Evolutionary conservation across 2,113 vertebrate genomes (phyloP).

Genomic region (Mirza zaza): DNA sequence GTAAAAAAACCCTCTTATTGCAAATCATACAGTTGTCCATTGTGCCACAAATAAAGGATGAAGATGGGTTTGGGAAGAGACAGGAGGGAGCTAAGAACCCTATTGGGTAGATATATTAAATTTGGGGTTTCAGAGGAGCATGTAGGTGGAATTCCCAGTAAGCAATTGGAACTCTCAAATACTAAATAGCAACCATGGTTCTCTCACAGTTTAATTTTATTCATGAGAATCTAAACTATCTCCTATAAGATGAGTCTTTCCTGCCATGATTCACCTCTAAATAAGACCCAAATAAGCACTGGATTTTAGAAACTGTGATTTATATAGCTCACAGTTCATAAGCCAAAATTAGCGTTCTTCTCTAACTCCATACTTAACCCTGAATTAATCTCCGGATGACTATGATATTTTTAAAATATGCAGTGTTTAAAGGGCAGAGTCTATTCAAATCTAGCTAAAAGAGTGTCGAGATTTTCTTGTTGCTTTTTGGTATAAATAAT

Average conservation of each 20-base stretch:
- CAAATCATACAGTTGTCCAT: not conserved
- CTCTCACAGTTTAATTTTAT: not conserved
- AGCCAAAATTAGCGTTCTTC: not conserved
- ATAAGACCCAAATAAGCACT: not conserved
- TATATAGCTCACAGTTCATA: not conserved
- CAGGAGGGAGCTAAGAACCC: not conserved
- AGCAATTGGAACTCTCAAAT: not conserved
- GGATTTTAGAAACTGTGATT: not conserved
- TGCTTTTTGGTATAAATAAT: constrained; percentile 10
- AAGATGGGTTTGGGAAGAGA: not conserved
- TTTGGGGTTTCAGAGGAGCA: not conserved
- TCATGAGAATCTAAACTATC: not conserved
- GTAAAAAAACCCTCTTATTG: not conserved
- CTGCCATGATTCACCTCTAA: not conserved
- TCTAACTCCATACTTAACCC: not conserved
- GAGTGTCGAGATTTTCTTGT: not conserved
- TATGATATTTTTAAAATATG: not conserved
- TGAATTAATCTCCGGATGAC: not conserved
- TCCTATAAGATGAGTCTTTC: not conserved
- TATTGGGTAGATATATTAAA: not conserved
- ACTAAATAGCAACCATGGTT: not conserved
- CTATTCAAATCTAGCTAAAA: not conserved
- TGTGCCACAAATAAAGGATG: not conserved
- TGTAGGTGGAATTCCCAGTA: not conserved
- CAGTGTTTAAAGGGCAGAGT: not conserved